These are phyloP conservation scores for Platorchestia sp. DNA, from an alignment of 1,140 invertebrate species.

Conservation along the genomic window DNA sequence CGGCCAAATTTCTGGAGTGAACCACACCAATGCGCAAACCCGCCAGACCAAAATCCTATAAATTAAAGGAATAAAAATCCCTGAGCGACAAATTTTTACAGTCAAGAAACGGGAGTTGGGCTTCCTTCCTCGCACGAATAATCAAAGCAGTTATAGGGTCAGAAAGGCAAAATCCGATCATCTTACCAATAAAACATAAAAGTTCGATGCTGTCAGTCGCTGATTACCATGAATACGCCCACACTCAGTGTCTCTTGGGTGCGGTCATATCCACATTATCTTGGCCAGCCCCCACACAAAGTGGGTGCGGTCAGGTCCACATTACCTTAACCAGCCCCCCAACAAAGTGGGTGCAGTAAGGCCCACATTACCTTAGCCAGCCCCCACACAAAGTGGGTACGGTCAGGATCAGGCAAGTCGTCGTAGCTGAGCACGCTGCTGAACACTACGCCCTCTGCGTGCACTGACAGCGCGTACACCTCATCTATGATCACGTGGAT, in stretches of 20 bases:
- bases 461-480: conserved; percentile 68
- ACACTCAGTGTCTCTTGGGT: too few species aligned
- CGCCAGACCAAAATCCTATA: conserved; percentile 54
- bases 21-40: conserved; percentile 49
- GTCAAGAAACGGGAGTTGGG: not conserved
- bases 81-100: not conserved
- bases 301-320: not conserved
- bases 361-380: conserved; percentile 70
- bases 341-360: conserved; percentile 60
- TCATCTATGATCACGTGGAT: conserved; percentile 69
- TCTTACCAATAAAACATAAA: not conserved
- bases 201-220: too few species aligned
- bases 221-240: too few species aligned
- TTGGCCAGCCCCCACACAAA: not conserved
- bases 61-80: not conserved
- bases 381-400: conserved; percentile 68
- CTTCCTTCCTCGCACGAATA: not conserved
- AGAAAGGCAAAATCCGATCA: not conserved
- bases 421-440: conserved; percentile 67
- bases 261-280: not conserved
- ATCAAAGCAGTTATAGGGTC: not conserved
- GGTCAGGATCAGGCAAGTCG: conserved; percentile 66
- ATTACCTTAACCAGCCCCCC: conserved; percentile 56
- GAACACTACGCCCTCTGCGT: conserved; percentile 65
- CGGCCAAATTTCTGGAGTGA: not conserved